These are phyloP conservation scores for Notarius lentiginosus DNA, from an alignment of 2,113 vertebrate genomes.

Conservation along the genomic window DNA sequence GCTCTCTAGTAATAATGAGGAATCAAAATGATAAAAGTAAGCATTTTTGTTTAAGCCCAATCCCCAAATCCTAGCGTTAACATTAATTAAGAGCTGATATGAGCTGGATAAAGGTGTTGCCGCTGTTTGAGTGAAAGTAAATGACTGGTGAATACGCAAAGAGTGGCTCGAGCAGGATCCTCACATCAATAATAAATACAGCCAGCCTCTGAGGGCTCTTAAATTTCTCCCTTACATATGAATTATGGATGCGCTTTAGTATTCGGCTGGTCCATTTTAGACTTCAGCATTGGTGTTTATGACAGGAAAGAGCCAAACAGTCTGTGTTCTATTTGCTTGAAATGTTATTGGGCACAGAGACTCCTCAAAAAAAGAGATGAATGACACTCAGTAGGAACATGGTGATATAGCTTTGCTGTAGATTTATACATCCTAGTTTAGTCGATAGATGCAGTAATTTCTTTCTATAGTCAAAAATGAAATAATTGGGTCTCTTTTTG, in stretches of 20 bases:
- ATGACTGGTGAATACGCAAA: constrained; percentile 77
- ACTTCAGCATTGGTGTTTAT: constrained; percentile 73
- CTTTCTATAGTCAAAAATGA: neutral
- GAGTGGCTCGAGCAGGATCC: constrained; percentile 69
- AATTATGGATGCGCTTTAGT: constrained; percentile 91
- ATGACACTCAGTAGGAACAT: neutral
- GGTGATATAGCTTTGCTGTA: neutral
- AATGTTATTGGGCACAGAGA: constrained; percentile 31
- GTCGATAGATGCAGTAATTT: neutral
- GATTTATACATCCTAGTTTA: neutral
- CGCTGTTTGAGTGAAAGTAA: constrained; percentile 66
- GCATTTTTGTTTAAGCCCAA: constrained; percentile 62
- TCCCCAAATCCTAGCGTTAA: constrained; percentile 66
- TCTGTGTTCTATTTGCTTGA: constrained; percentile 65
- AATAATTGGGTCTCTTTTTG: constrained; percentile 8
- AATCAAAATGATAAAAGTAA: neutral
- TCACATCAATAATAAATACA: constrained; percentile 89
- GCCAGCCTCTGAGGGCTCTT: constrained; percentile 77
- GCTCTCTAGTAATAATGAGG: no score
- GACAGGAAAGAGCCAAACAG: constrained; percentile 74
- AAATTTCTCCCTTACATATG: constrained; percentile 82
- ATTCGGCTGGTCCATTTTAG: constrained; percentile 76
- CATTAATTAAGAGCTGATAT: constrained; percentile 69
- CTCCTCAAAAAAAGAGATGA: constrained; percentile 3
- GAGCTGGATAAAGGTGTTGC: constrained; percentile 66